Base-by-base conservation (phyloP, 2,888 invertebrate genomes). In the Acanthococcus lagerstroemiae region DNA sequence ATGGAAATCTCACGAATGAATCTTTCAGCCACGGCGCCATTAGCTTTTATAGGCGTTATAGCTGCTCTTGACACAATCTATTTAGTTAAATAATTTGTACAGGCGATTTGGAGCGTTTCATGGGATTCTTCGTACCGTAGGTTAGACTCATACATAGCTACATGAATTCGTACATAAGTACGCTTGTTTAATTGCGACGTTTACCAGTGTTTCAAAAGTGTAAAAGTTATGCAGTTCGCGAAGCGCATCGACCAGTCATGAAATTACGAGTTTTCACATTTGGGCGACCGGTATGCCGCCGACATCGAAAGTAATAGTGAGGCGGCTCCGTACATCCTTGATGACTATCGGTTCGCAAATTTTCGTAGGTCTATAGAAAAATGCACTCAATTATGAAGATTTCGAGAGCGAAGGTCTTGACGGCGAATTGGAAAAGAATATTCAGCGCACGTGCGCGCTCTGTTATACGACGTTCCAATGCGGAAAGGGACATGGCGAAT, bases 11-110 rank as follows among this genome's bases (percentile, higher is more conserved):
- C 26, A 37, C 27, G 30, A 61, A 61, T 61, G 37, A 61, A 30
- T 48, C 50, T 50, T 46, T 50, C 37, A 26, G 21, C 27, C 27
- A n/a, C 3, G 24, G 21, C 50, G 61, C 30, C 1, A 12, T 21
- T 21, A 24, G 61, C 21, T 61, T 61, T 61, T 61, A 61, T 61
- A 61, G 50, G 37, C 30, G 58, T 22, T 24, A 58, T 46, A 46
- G 21, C 19, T 26, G 15, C 61, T 61, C 52, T 61, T 52, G 61
- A 61, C 37, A 61, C 61, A 61, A 61, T 61, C 61, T 61, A 61
- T 50, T 61, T 50, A 30, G 61, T 61, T 61, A 50, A 61, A 61
- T 61, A 61, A 61, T 61, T 61, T 61, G 52, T 52, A n/a, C 15
- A 17, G 37, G 37, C 27, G 52, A 61, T 61, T 54, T 61, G 61